Evolutionary conservation across 2,797 vertebrate genomes (phyloP), one percentile per base, ranked within the genome.

Genomic region (Synanceia verrucosa): DNA sequence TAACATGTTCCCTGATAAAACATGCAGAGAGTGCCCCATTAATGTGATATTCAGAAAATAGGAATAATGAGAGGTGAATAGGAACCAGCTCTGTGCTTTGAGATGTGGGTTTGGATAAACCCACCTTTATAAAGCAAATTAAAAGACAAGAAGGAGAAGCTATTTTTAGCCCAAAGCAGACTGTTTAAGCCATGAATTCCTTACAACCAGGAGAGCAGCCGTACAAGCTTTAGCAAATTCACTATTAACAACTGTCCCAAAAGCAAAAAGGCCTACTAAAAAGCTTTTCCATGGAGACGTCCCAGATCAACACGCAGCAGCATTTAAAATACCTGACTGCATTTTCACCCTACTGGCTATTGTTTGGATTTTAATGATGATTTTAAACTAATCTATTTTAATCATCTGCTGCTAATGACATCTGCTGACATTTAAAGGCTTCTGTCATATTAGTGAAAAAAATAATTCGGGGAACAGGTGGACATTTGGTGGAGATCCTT

Each of bases 261-360:
- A 78, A 71, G 60, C 68, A 9, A 36, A 75, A 74, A 21, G 61
- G 46, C 39, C 73, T 11, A 18, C 28, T 78, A 26, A 81, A 86
- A 83, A 75, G 71, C 64, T 86, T 91, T 89, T 92, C 91, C 89
- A 84, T 72, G 65, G 71, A 82, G 44, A 76, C 46, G 43, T 85
- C 67, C 77, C 80, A 80, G 76, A 83, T 11, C 26, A 39, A 24
- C 50, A 79, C 58, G 51, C 52, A 50, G 46, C 47, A 33, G 51
- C 67, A 81, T 77, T 86, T 76, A 87, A 87, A 82, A 83, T 76
- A 73, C 70, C 70, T 76, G 43, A 52, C 46, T 52, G 48, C 36
- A 62, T 73, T 56, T 46, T 48, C 63, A 52, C 55, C 51, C 16
- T 34, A 18, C 34, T 26, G 19, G 50, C 68, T 63, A 44, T 74